Evolutionary conservation across 2,888 invertebrate species (phyloP), one percentile per base, ranked within the genome.

Genomic region (Cephus runcator): DNA sequence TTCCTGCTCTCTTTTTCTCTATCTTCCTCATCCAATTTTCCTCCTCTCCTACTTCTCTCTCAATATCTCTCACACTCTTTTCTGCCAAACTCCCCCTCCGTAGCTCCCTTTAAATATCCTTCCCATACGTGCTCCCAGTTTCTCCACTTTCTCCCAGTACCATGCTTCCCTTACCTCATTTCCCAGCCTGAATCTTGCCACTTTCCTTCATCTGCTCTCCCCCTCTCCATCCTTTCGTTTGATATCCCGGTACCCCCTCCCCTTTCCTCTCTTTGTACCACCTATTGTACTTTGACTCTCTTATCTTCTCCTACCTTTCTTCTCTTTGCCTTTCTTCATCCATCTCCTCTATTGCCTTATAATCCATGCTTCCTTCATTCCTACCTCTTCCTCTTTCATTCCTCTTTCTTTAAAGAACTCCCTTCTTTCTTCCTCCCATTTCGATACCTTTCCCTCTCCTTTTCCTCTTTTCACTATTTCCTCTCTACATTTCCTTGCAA

Each of bases 271-370:
- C 31, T 12, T 69, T 4, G 31, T 9, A 4, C 69, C 69, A 69
- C 15, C 31, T 23, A 31, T 6, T 23, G 15, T 69, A 69, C 69
- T 69, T 69, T 69, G 69, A 69, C 4, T 33, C 33, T 33, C n/a
- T 36, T 4, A 75, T 75, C 31, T 75, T 40, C n/a, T 4, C 30
- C 35, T 31, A 75, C 1, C 76, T 76, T 76, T 76, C 31, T 3
- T 76, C 69, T 33, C 40, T 71, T 15, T 77, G n/a, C 31, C 3
- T 73, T 40, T 77, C 76, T 34, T 30, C 15, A 30, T 35, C 34
- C 35, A 30, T 34, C 69, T 9, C 35, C 15, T 69, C 76, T 76
- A 76, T 35, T 69, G 1, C 12, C 36, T 12, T 36, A 4, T 12
- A 36, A 12, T 36, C 36, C 0, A 36, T 12, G 3, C 12, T 36